Conservation (phyloP, 2,888 invertebrate genomes). For the Acholoe squamosa region DNA sequence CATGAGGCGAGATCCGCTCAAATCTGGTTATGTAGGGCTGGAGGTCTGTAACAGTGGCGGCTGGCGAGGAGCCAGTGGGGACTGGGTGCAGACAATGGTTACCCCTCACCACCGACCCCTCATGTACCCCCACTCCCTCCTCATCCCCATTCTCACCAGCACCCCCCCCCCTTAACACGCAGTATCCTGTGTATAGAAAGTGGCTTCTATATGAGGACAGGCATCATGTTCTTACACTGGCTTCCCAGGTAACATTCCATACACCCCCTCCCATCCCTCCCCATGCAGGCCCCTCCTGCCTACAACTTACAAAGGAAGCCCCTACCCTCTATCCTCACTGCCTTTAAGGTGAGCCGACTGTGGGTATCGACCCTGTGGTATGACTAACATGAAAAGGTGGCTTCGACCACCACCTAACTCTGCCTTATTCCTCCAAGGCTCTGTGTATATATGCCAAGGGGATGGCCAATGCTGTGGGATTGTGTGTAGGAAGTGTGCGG, state of each 20-base stretch:
- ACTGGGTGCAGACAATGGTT: background rate
- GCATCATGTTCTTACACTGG: background rate
- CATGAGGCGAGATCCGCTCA: conserved; percentile 39
- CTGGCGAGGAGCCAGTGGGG: conserved; percentile 3
- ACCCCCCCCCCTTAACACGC: background rate
- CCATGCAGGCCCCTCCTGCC: too few species aligned
- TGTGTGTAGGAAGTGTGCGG: background rate
- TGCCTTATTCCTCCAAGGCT: too few species aligned
- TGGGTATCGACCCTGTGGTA: background rate
- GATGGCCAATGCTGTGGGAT: background rate
- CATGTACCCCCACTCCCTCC: background rate
- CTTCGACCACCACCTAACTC: background rate
- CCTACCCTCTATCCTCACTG: background rate
- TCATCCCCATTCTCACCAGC: too few species aligned
- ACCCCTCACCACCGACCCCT: background rate
- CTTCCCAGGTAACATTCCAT: background rate
- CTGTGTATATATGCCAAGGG: background rate
- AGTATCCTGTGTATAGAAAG: background rate
- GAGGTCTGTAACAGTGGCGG: conserved; percentile 12
- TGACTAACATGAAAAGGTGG: conserved; percentile 6
- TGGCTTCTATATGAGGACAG: background rate
- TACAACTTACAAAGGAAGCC: too few species aligned
- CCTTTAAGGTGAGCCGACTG: background rate
- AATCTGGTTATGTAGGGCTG: conserved; percentile 48
- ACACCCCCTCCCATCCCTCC: background rate